Conservation (phyloP, 2,888 invertebrate genomes). For the Bombyx huttoni region DNA sequence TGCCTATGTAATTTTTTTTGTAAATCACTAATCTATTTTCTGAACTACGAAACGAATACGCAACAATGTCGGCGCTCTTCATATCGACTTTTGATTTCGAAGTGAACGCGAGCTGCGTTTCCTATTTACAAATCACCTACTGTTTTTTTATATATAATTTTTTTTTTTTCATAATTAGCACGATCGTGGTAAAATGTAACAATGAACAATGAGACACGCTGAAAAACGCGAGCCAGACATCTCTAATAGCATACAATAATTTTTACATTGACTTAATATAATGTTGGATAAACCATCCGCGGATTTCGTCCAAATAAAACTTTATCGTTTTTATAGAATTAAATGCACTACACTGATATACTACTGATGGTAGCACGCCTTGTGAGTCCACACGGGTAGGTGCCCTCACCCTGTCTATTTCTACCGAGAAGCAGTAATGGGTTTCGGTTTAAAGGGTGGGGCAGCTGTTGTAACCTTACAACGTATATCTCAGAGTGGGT, state of each 20-base stretch:
- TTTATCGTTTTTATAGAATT: no score
- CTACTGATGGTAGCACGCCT: no score
- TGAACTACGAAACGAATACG: neutral
- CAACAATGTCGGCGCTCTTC: neutral
- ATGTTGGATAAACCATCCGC: neutral
- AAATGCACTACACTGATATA: no score
- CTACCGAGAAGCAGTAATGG: no score
- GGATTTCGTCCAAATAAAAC: no score
- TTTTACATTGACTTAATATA: neutral
- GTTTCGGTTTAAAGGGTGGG: no score
- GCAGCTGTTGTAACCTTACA: no score
- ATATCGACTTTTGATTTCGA: neutral
- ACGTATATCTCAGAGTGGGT: no score
- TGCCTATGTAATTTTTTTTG: no score
- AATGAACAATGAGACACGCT: conserved; percentile 2
- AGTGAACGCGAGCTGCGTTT: neutral
- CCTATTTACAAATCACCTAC: neutral
- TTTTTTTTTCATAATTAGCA: neutral
- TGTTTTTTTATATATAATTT: no score
- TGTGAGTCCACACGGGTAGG: no score
- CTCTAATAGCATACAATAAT: neutral
- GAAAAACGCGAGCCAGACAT: neutral
- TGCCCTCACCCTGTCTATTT: no score
- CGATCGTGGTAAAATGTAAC: conserved; percentile 2
- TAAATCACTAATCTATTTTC: neutral